Evolutionary conservation across 2,888 invertebrate genomes (phyloP), one percentile per base, ranked within the genome.

Genomic region (Venustoraphidia nigricollis): DNA sequence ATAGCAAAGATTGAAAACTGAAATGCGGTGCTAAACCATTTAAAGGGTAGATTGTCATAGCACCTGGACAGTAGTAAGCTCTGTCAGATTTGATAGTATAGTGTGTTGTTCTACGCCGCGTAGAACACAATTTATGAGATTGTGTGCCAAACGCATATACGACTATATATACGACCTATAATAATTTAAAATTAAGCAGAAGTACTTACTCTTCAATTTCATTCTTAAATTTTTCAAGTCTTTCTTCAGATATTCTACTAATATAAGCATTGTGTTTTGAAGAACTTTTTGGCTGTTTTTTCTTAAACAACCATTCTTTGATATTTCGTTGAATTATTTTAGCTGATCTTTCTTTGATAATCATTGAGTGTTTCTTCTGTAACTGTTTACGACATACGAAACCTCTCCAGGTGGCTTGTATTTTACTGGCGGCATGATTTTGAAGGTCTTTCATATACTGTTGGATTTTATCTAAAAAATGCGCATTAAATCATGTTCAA

Each of bases 251-350:
- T 34, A 50, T 41, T 44, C 47, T 47, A 27, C 27, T 27, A 27
- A 27, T 27, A 27, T 27, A 27, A 27, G 27, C 27, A 27, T 27
- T 27, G 27, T 27, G 27, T 27, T 27, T 27, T 27, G 27, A 27
- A 34, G 38, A 45, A 42, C n/a, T 50, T 41, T 34, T 13, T 41
- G 17, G 35, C 41, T 47, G 44, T 45, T 41, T 37, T 36, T 37
- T 50, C 45, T 42, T 44, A 42, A 47, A 47, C 14, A 45, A 41
- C 50, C 50, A 50, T 47, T 50, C 50, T 34, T 45, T 47, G 17
- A 50, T 39, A 42, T 47, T 47, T 47, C 50, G 47, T 42, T 50
- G 50, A 45, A 50, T 47, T 44, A 45, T 43, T 45, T 47, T 46
- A 39, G 47, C 50, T 37, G 50, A 47, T 46, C 47, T 47, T 36